Percentiles rank a stretch among this genome's conserved stretches.
Evolutionary conservation across 2,113 vertebrate species (phyloP).

Genomic region (Notechis scutatus): DNA sequence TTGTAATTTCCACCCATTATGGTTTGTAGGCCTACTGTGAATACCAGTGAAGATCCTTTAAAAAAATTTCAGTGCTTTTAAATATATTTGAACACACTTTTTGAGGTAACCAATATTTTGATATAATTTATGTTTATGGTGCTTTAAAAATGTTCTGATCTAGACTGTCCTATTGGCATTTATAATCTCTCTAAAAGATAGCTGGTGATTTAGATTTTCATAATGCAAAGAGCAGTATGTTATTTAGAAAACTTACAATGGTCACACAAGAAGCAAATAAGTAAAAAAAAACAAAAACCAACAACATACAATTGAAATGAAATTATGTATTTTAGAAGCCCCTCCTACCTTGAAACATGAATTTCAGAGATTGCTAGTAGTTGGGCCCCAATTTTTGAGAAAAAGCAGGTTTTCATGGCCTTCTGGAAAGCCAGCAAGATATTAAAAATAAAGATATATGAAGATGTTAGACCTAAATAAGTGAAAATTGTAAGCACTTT

Average conservation of each 20-base stretch:
- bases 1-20: neutral
- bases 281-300: neutral
- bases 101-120: no score
- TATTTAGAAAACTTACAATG: neutral
- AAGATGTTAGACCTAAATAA: neutral
- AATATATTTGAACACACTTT: neutral
- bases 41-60: neutral
- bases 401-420: neutral
- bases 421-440: neutral
- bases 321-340: neutral
- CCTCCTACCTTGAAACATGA: neutral
- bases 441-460: neutral
- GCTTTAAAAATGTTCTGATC: neutral
- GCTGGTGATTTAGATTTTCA: neutral
- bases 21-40: neutral
- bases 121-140: no score
- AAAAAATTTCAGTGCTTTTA: neutral
- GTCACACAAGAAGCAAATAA: neutral
- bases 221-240: neutral
- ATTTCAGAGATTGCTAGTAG: neutral
- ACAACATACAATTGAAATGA: neutral
- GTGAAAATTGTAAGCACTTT: neutral
- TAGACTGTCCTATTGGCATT: neutral
- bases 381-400: neutral
- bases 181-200: neutral